Percentiles rank a stretch among this genome's conserved stretches.
phyloP scores from a whole-genome alignment of 1,140 invertebrate species.

The Drosophila lini region DNA sequence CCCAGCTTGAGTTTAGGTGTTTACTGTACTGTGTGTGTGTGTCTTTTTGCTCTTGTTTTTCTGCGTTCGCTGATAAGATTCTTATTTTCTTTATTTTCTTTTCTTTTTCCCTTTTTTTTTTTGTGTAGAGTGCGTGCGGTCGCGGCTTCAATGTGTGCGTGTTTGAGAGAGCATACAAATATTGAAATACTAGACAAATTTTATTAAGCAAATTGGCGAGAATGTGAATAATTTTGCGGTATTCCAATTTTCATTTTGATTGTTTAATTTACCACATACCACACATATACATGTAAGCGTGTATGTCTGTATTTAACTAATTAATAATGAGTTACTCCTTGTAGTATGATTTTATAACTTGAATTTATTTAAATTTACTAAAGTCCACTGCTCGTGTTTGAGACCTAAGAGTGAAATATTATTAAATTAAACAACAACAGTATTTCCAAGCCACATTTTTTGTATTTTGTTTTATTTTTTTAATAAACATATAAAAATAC shows the following conservation, averaged over 20 bases:
- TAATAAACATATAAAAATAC: not conserved
- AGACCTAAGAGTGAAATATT: too few relatives aligned
- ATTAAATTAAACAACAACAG: too few relatives aligned
- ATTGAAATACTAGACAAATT: constrained; percentile 48
- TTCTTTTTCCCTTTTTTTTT: constrained; percentile 50
- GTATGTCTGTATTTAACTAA: not conserved
- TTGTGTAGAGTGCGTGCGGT: constrained; percentile 44
- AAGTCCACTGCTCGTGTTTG: too few relatives aligned
- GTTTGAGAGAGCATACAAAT: constrained; percentile 31
- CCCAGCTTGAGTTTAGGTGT: constrained; percentile 44
- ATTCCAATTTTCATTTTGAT: constrained; percentile 15
- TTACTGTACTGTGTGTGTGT: constrained; percentile 35
- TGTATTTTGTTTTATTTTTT: not conserved
- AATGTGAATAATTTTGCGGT: constrained; percentile 31
- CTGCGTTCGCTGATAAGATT: constrained; percentile 64
- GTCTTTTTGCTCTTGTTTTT: constrained; percentile 31
- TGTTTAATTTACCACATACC: constrained; percentile 5
- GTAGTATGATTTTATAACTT: not conserved
- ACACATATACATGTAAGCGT: not conserved
- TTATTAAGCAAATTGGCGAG: constrained; percentile 42
- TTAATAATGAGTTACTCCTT: not conserved
- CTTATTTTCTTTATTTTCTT: constrained; percentile 51
- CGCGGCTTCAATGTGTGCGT: not conserved
- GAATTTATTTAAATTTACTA: not conserved
- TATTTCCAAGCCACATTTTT: not conserved